Percentiles rank a stretch among this genome's conserved stretches.
Conservation (phyloP, 2,888 invertebrate genomes). For the Rotaria macrura region DNA sequence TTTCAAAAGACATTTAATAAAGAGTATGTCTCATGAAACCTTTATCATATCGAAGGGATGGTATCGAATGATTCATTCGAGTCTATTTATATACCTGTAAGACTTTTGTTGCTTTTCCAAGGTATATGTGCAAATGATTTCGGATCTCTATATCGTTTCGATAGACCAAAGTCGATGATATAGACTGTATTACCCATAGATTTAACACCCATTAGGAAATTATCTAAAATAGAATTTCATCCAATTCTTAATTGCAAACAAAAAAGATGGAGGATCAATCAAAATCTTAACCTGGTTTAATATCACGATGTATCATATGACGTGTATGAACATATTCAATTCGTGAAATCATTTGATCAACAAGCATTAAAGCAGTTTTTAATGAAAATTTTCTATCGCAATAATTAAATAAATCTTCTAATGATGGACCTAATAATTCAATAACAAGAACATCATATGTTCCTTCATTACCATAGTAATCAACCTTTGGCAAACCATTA, state of each 20-base stretch:
- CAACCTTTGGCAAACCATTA: background rate
- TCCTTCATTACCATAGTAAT: background rate
- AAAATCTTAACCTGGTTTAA: background rate
- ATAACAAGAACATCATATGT: constrained; percentile 14
- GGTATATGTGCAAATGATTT: background rate
- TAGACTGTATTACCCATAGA: background rate
- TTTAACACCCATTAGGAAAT: constrained; percentile 11
- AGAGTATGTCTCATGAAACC: too few relatives aligned
- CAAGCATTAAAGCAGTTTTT: constrained; percentile 12
- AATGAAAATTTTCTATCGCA: background rate
- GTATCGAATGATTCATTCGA: too few relatives aligned
- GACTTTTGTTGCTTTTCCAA: background rate
- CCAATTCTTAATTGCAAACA: background rate
- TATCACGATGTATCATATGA: constrained; percentile 11
- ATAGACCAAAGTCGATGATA: constrained; percentile 4
- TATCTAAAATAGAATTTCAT: too few relatives aligned
- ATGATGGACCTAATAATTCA: background rate
- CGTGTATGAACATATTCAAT: constrained; percentile 18
- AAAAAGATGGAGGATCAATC: background rate
- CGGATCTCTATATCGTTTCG: background rate
- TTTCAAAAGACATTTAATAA: too few relatives aligned
- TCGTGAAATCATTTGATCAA: constrained; percentile 13
- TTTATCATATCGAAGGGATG: too few relatives aligned
- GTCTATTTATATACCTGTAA: background rate
- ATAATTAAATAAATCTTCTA: constrained; percentile 23